Percentiles rank a stretch among this genome's conserved stretches.
These are phyloP conservation scores for Ceyx melanurus DNA, from an alignment of 2,113 vertebrate genomes.

Conservation along the genomic window DNA sequence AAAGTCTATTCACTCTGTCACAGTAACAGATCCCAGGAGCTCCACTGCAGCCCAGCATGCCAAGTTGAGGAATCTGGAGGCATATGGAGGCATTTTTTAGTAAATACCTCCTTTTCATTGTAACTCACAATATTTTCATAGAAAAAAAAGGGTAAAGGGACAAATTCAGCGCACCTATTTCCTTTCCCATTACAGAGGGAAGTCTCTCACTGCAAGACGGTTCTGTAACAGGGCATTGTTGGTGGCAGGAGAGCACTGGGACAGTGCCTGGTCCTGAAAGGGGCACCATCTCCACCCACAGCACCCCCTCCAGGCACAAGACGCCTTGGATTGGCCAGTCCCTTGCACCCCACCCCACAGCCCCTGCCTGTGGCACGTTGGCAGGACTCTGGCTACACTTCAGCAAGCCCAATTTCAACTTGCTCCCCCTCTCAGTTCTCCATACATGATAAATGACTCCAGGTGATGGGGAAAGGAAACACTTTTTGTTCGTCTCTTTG, in stretches of 20 bases:
- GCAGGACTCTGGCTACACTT: conserved; percentile 29
- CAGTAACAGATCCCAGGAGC: not conserved
- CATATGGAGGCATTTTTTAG: not conserved
- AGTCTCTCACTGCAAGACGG: not conserved
- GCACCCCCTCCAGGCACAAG: not conserved
- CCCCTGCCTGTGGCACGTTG: rapidly evolving
- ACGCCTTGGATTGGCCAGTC: not conserved
- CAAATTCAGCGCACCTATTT: not conserved
- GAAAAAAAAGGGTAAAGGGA: not conserved
- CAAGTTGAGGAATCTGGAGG: not conserved
- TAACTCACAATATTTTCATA: not conserved
- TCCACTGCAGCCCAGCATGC: not conserved
- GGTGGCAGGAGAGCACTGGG: not conserved
- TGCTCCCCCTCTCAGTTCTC: conserved; percentile 47
- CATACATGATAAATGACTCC: not conserved
- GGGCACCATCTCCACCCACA: not conserved
- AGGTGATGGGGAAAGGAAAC: not conserved
- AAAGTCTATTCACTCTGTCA: not conserved
- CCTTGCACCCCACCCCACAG: not conserved
- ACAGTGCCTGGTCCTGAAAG: not conserved
- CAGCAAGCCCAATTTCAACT: conserved; percentile 40
- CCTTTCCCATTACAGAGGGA: rapidly evolving
- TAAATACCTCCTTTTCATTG: not conserved
- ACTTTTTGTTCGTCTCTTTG: not conserved
- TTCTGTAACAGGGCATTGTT: not conserved